Evolutionary conservation across 2,797 vertebrate genomes (phyloP).

Genomic region (Lepus oiostolus): DNA sequence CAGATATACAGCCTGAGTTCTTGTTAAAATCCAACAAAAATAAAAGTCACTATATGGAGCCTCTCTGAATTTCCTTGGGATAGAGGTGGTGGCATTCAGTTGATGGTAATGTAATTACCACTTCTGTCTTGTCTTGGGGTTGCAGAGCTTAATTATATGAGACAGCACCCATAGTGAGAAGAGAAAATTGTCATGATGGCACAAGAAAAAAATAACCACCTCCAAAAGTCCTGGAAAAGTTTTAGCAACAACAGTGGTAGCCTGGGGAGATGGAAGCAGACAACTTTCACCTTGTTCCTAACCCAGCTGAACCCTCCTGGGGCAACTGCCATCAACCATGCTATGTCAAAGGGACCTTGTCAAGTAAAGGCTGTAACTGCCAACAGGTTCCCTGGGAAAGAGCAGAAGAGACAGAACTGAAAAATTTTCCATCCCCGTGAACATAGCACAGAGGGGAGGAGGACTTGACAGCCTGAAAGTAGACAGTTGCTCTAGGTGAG

Average conservation of each 20-base stretch:
- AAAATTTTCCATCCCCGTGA: not conserved
- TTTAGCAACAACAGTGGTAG: constrained; percentile 68
- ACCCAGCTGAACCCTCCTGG: constrained; percentile 29
- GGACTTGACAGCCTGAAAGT: not conserved
- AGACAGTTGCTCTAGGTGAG: constrained; percentile 38
- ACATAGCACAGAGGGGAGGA: not conserved
- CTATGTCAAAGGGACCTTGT: constrained; percentile 38
- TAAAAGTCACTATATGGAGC: not conserved
- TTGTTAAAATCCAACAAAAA: constrained; percentile 48
- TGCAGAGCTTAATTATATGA: constrained; percentile 60
- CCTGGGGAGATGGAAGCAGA: constrained; percentile 3
- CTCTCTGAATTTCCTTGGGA: not conserved
- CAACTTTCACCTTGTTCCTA: constrained; percentile 10
- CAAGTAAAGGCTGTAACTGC: constrained; percentile 55
- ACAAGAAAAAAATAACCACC: constrained; percentile 58
- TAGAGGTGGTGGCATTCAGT: constrained; percentile 17
- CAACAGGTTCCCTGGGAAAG: not conserved
- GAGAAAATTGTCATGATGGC: constrained; percentile 40
- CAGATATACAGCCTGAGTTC: not conserved
- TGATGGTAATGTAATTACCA: constrained; percentile 13
- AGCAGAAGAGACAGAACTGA: not conserved
- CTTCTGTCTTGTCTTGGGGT: constrained; percentile 66
- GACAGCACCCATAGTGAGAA: constrained; percentile 48
- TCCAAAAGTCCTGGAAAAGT: constrained; percentile 65
- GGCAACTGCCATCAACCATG: not conserved